These are phyloP conservation scores for Callospermophilus lateralis DNA, from an alignment of 2,113 vertebrate species.

Conservation along the genomic window DNA sequence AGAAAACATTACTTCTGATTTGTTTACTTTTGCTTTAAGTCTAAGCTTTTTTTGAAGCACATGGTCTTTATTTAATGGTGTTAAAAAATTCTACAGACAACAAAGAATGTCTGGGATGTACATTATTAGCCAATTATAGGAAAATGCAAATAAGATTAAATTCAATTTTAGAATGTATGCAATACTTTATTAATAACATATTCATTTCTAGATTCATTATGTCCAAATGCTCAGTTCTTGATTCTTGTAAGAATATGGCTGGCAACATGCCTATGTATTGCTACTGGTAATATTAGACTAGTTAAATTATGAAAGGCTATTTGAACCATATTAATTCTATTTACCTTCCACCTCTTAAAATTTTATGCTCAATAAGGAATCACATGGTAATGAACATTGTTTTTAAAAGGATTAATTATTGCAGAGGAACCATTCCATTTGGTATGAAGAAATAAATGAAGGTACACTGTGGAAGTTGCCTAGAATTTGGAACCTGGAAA, in stretches of 20 bases:
- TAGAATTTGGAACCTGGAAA: neutral
- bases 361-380: conserved; percentile 31
- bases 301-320: neutral
- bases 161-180: neutral
- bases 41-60: neutral
- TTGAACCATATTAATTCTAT: neutral
- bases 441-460: neutral
- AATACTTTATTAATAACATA: neutral
- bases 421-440: neutral
- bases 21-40: conserved; percentile 25
- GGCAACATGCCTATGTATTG: neutral
- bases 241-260: neutral
- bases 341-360: neutral
- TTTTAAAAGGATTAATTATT: neutral
- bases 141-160: conserved; percentile 51
- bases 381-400: neutral
- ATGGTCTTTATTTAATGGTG: conserved; percentile 16
- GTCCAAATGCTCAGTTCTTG: neutral
- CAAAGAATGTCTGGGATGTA: conserved; percentile 20
- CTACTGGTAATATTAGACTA: neutral
- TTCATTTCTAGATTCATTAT: conserved; percentile 43
- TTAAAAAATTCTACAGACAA: conserved; percentile 50
- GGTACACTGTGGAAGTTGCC: neutral
- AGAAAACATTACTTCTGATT: neutral
- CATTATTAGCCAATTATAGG: conserved; percentile 13